Base-by-base conservation (phyloP, 1,140 invertebrate species). In the Coboldia fuscipes region DNA sequence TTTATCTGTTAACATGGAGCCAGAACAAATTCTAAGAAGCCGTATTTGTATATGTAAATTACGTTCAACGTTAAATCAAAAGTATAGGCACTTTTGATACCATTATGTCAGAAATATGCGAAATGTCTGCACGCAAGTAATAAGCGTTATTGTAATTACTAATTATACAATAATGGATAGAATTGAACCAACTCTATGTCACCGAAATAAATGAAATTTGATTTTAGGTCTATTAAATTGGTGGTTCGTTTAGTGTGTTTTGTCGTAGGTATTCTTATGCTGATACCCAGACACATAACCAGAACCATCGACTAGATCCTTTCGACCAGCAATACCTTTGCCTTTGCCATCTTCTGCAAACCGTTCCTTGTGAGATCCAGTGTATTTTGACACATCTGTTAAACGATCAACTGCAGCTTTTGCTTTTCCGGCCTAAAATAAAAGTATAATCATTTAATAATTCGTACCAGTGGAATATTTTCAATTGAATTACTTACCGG, bases 281-380 rank as follows among this genome's bases (percentile, higher is more conserved):
- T 83, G 76, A 50, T 85, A 92, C 9, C 82, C 84, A n/a, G 70
- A 64, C 14, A 90, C 84, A 48, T 90, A 92, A 15, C 85, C 86
- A 0, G 79, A 79, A 8, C 56, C 61, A 45, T 86, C 78, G 3
- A 68, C 54, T 7, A 80, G 18, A 44, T 90, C 82, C 44, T 78
- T 82, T 24, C 84, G 63, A 12, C 86, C 85, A 17, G 77, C 69
- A 36, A 84, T 83, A 1, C 85, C 85, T 47, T 80, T 78, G n/a
- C 84, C 84, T 56, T 84, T 86, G 14, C 84, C 85, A 1, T 62
- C 60, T 29, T 78, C 71, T 53, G 88, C 83, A 48, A 88, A 92
- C 20, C 86, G 66, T 41, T 86, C 75, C 48, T 81, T 88, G 52
- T 88, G 82, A 1, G 82, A 84, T 6, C 85, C 86, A 0, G 85